phyloP scores from a whole-genome alignment of 2,888 invertebrate species.

The Tubiluchus corallicola region DNA sequence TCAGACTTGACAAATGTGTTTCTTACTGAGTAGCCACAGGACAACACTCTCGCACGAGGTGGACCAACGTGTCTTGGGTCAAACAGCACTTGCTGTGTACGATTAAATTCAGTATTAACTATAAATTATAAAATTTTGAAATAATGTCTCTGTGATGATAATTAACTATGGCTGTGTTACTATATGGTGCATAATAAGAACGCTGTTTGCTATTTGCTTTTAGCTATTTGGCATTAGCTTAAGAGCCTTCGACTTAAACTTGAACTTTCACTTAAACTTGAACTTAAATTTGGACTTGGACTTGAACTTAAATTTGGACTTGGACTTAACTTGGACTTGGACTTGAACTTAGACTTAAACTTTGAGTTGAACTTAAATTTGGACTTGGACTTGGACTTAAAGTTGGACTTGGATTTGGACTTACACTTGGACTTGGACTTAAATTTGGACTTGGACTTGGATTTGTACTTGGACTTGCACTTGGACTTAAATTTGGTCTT shows the following conservation, averaged over 20 bases:
- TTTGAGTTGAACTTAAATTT: slow-evolving; percentile 9
- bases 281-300: slow-evolving; percentile 10
- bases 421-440: slow-evolving; percentile 1
- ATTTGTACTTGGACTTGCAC: slow-evolving; percentile 2
- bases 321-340: slow-evolving; percentile 11
- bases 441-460: slow-evolving; percentile 7
- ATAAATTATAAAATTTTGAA: too few species aligned
- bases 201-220: too few species aligned
- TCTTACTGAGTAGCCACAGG: too few species aligned
- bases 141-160: too few species aligned
- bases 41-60: too few species aligned
- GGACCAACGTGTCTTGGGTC: too few species aligned
- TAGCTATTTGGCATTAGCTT: too few species aligned
- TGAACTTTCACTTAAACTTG: slow-evolving; percentile 11
- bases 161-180: too few species aligned
- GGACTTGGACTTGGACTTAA: slow-evolving; percentile 4
- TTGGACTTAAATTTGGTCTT: slow-evolving; percentile 5
- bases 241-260: slow-evolving; percentile 12
- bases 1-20: too few species aligned
- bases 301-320: slow-evolving; percentile 10
- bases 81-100: too few species aligned
- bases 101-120: too few species aligned
- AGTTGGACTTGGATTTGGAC: slow-evolving; percentile 6
- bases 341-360: slow-evolving; percentile 10
- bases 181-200: too few species aligned